Evolutionary conservation across 2,888 invertebrate genomes (phyloP).

Genomic region (Pachydiplax longipennis): DNA sequence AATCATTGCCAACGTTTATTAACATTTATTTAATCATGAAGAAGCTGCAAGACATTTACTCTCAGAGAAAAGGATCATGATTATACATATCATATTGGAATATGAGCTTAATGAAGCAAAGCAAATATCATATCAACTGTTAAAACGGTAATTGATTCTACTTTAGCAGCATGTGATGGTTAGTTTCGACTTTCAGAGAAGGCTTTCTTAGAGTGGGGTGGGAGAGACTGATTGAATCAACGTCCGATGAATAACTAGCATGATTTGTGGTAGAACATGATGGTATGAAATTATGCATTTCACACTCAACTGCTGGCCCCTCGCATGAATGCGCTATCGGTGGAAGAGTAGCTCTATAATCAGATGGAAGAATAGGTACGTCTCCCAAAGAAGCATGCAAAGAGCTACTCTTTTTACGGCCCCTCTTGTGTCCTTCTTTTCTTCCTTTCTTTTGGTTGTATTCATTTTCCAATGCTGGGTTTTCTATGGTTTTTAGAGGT

Average conservation of each 20-base stretch:
- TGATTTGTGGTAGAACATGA: background rate
- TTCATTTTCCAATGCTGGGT: background rate
- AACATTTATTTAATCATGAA: background rate
- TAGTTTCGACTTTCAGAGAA: constrained; percentile 14
- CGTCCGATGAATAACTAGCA: background rate
- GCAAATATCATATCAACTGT: background rate
- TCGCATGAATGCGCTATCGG: background rate
- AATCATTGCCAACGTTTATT: background rate
- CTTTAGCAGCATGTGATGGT: background rate
- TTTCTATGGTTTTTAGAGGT: background rate
- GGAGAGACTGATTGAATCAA: background rate
- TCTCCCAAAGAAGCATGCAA: background rate
- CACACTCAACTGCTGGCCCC: background rate
- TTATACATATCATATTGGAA: background rate
- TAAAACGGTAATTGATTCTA: background rate
- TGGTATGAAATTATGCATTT: constrained; percentile 23
- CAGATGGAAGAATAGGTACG: constrained; percentile 10
- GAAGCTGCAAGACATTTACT: background rate
- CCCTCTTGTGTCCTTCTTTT: constrained; percentile 2
- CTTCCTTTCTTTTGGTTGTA: background rate
- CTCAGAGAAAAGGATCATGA: background rate
- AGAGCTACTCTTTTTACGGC: constrained; percentile 10
- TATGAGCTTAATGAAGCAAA: background rate
- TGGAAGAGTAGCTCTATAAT: constrained; percentile 32
- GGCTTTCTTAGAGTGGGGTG: constrained; percentile 8